Evolutionary conservation across 1,140 invertebrate species (phyloP), one percentile per base, ranked within the genome.

Genomic region (Macrobrachium nipponense): DNA sequence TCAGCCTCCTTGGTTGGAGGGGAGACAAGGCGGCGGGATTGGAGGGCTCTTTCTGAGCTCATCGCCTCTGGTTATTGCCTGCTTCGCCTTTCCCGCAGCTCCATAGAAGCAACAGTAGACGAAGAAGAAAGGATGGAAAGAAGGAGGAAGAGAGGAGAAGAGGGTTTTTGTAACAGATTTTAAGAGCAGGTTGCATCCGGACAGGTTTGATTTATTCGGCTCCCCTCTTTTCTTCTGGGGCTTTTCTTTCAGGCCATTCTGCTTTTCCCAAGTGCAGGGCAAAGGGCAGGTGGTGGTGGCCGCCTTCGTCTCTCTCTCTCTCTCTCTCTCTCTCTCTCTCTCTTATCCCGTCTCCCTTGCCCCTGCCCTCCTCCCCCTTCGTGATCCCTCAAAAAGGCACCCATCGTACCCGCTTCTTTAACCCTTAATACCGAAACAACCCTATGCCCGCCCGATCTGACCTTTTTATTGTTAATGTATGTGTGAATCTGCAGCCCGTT

Each of bases 401-500:
- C 83, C 83, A 75, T 68, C 77, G 86, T 87, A 87, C 80, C 73
- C 80, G 86, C 80, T 87, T 87, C 80, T 80, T 82, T 83, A 80
- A 75, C 86, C 85, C 86, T 87, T 87, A 82, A 87, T 79, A 82
- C 86, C 86, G 80, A 82, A 82, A 79, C 81, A 82, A 87, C 81
- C 80, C 80, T 87, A 86, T 86, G 83, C 80, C 86, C 86, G 86
- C 86, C 81, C 76, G 80, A 87, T 72, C 86, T 87, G 86, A 87
- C 86, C 86, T 87, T 87, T 87, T 87, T 87, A 87, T 87, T 87
- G 86, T 87, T 87, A 87, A 87, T 87, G 86, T 87, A 87, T 87
- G 86, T 87, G 86, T 87, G 86, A 87, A 87, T 87, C 86, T 78
- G 86, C 80, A 82, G 86, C 86, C 86, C 86, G 79, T 82, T 87